Base-by-base conservation (phyloP, 2,113 vertebrate genomes). In the Pogona vitticeps region DNA sequence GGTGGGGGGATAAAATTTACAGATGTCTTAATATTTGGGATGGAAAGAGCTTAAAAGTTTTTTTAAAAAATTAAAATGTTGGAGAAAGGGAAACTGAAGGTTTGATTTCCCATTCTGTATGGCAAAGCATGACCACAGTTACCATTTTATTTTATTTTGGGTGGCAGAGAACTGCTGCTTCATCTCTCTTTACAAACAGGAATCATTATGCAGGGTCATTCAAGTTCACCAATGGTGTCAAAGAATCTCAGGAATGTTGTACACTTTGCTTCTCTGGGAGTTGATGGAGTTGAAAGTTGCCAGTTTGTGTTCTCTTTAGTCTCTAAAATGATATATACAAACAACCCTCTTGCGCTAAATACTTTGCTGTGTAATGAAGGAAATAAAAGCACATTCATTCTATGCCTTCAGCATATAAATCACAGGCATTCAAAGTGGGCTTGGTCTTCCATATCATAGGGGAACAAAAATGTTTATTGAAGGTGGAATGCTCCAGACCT, bases 401-500 rank as follows among this genome's bases (percentile, higher is more conserved):
- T 90, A 85, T 91, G 91, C 75, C 61, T 88, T 93, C 89, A 93
- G n/a, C 82, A 36, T 90, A 86, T 88, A 93, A 92, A 89, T 90
- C 82, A 90, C 80, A 87, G 88, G 71, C 83, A 28, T 92, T 93
- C 83, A 84, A 91, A 85, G 79, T 93, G 93, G 91, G 80, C 31
- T 73, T 38, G 26, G 94, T 94, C 94, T 94, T 94, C 83, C 87
- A 80, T 78, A 91, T 80, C 84, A 88, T 0, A 31, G 56, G 85
- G 0, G 0, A 91, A 87, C 8, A 91, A 90, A 92, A 93, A 91
- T 95, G 93, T 94, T 94, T 92, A 90, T 84, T 90, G 88, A 92
- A 93, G 80, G 82, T 86, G 28, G 94, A 94, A 93, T 89, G 2
- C 91, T 94, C 87, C 91, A 92, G 83, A 90, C 78, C 93, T 88